phyloP scores from a whole-genome alignment of 2,888 invertebrate species.

The Byasa hedistus region DNA sequence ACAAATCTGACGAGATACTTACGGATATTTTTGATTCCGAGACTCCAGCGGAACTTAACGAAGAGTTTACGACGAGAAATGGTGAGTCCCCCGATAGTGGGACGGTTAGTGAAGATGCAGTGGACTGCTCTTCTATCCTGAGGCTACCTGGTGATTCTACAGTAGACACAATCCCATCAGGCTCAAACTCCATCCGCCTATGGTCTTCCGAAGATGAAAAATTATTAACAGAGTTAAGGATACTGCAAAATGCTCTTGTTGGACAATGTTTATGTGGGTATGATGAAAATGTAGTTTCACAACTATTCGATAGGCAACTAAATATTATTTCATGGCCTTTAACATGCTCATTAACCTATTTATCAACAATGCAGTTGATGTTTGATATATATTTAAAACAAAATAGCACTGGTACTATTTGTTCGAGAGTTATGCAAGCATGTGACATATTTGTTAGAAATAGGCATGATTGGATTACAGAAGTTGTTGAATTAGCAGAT shows the following conservation, averaged over 20 bases:
- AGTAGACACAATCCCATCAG: conserved; percentile 66
- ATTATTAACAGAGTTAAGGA: conserved; percentile 74
- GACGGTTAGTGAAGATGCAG: conserved; percentile 75
- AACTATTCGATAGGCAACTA: conserved; percentile 84
- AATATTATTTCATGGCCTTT: conserved; percentile 74
- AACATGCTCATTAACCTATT: conserved; percentile 83
- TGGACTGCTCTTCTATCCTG: conserved; percentile 68
- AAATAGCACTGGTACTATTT: conserved; percentile 89
- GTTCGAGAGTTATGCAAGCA: conserved; percentile 88
- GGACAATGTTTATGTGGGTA: conserved; percentile 89
- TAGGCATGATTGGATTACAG: conserved; percentile 90
- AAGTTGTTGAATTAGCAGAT: conserved; percentile 89
- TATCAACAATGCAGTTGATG: conserved; percentile 90
- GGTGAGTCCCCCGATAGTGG: conserved; percentile 76
- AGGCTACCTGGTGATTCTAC: conserved; percentile 58
- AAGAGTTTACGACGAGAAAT: conserved; percentile 63
- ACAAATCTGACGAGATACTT: conserved; percentile 75
- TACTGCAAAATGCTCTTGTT: conserved; percentile 83
- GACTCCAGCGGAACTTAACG: conserved; percentile 66
- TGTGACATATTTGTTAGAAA: conserved; percentile 89
- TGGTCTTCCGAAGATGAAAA: conserved; percentile 68
- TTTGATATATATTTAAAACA: conserved; percentile 93
- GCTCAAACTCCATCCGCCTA: conserved; percentile 56
- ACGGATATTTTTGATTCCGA: conserved; percentile 68
- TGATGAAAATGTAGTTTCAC: conserved; percentile 84